Evolutionary conservation across 2,888 invertebrate genomes (phyloP).

Genomic region (Pilophorus perplexus): DNA sequence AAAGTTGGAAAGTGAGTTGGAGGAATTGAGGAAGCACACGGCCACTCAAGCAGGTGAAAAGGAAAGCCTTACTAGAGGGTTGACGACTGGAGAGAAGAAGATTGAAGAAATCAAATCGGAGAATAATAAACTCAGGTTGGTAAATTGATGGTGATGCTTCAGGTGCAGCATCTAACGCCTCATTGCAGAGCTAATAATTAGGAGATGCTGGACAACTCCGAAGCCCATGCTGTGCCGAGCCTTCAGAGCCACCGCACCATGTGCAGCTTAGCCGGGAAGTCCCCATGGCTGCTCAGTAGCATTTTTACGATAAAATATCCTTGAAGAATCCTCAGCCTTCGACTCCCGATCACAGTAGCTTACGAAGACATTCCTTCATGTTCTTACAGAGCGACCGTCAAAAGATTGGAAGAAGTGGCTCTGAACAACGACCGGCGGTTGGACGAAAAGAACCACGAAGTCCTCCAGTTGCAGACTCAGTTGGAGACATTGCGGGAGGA

Average conservation of each 20-base stretch:
- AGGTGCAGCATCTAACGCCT: no score
- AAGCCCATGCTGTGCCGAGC: no score
- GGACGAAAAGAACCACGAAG: conserved; percentile 68
- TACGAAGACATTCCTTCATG: no score
- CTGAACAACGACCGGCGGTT: conserved; percentile 61
- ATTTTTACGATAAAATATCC: no score
- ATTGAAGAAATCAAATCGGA: conserved; percentile 52
- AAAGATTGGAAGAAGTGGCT: conserved; percentile 58
- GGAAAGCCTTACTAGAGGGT: conserved; percentile 37
- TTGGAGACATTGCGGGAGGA: conserved; percentile 67
- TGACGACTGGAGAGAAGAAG: conserved; percentile 45
- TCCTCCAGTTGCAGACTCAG: conserved; percentile 63
- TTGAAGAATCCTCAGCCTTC: no score
- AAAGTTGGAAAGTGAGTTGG: conserved; percentile 38
- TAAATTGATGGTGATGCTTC: neutral
- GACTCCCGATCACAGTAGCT: no score
- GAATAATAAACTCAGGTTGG: conserved; percentile 51
- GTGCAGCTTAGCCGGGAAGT: no score
- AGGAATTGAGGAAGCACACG: conserved; percentile 41
- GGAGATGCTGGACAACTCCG: no score
- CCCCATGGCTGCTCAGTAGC: no score
- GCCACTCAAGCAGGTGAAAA: conserved; percentile 38
- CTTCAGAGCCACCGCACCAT: no score
- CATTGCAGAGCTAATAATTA: no score
- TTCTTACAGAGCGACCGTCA: conserved; percentile 41